Conservation (phyloP, 2,797 vertebrate genomes). For the Micropoecilia bifurca region DNA sequence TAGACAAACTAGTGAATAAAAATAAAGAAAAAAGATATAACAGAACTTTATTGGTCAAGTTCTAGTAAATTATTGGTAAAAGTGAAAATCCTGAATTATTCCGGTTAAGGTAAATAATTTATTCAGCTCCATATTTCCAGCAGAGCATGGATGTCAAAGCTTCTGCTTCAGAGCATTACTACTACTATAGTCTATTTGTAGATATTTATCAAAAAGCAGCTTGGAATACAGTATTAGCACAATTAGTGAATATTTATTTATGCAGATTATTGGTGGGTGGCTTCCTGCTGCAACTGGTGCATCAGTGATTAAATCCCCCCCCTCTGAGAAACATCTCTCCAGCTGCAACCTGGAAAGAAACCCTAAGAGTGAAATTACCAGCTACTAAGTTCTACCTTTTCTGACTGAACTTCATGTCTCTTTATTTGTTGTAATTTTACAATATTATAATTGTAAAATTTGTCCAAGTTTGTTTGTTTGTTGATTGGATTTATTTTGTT, state of each 20-base stretch:
- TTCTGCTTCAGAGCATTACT: constrained; percentile 17
- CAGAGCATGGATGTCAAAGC: not conserved
- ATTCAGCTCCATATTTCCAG: not conserved
- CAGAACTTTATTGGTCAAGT: not conserved
- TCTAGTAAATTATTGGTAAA: not conserved
- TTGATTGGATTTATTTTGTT: no score
- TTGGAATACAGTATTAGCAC: constrained; percentile 27
- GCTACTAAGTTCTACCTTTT: not conserved
- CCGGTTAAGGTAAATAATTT: not conserved
- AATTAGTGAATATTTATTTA: constrained; percentile 60
- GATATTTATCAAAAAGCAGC: constrained; percentile 20
- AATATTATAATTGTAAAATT: no score
- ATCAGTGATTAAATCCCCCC: constrained; percentile 53
- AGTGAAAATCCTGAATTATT: not conserved
- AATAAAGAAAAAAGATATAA: not conserved
- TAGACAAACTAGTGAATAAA: no score
- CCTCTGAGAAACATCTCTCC: constrained; percentile 24
- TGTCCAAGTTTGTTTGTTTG: no score
- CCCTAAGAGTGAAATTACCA: constrained; percentile 29
- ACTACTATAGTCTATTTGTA: constrained; percentile 14
- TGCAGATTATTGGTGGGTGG: constrained; percentile 53
- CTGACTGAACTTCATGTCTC: not conserved
- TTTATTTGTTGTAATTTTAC: not conserved
- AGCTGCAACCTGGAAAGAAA: constrained; percentile 40
- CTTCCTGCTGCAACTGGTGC: constrained; percentile 46